These are phyloP conservation scores for Pangasius djambal DNA, from an alignment of 2,797 vertebrate genomes.

Conservation along the genomic window DNA sequence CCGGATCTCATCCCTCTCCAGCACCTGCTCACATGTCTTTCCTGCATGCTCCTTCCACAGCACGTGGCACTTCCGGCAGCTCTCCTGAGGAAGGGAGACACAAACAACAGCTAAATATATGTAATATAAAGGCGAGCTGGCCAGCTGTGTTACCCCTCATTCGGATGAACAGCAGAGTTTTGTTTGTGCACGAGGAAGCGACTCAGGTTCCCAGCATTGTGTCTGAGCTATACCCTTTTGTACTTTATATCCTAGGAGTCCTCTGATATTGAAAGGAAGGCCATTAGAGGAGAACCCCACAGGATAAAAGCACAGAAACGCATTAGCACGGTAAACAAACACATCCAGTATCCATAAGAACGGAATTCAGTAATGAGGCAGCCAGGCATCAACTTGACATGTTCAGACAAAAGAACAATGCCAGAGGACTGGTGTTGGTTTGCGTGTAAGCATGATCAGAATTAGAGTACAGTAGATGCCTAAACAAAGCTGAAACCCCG, in stretches of 20 bases:
- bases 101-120: slow-evolving; percentile 21
- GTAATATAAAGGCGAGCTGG: background rate
- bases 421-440: background rate
- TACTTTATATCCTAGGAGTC: slow-evolving; percentile 15
- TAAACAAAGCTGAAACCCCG: background rate
- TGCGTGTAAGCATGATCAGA: background rate
- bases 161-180: background rate
- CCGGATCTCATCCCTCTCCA: slow-evolving; percentile 94
- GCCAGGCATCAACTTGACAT: background rate
- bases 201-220: slow-evolving; percentile 47
- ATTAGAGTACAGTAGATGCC: slow-evolving; percentile 7
- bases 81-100: slow-evolving; percentile 79
- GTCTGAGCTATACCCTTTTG: background rate
- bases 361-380: slow-evolving; percentile 6
- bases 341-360: slow-evolving; percentile 20
- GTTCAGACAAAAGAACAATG: slow-evolving; percentile 31
- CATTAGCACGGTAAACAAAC: slow-evolving; percentile 21
- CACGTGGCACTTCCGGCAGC: slow-evolving; percentile 93
- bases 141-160: slow-evolving; percentile 34
- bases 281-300: slow-evolving; percentile 23
- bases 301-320: slow-evolving; percentile 2
- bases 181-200: slow-evolving; percentile 37
- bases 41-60: slow-evolving; percentile 95
- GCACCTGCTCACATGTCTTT: slow-evolving; percentile 93
- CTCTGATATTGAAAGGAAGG: slow-evolving; percentile 23